Evolutionary conservation across 2,113 vertebrate genomes (phyloP), one percentile per base, ranked within the genome.

Genomic region (Arothron firmamentum): DNA sequence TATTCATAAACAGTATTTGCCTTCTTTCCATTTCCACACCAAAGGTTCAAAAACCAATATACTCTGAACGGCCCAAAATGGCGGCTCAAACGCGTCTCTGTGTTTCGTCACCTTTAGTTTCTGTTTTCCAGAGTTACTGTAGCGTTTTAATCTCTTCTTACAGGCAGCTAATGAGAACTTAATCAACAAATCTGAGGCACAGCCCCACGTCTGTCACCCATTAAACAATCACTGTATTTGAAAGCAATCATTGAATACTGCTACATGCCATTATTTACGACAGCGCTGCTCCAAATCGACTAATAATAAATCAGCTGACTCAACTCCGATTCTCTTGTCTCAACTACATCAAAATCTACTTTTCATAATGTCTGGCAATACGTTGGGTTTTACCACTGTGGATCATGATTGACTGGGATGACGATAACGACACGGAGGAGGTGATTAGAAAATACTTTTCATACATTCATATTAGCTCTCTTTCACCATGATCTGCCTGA

Each of bases 41-140:
- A 83, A 85, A 87, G 85, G 84, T 87, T 87, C 71, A 65, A 65
- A 67, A 74, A 87, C 85, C 84, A 79, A 85, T 88, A 81, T 38
- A 1, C 66, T 60, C 61, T 61, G 73, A 78, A 57, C 68, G 52
- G 63, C 60, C 68, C 3, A 16, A 43, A 19, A 62, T 62, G 65
- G 76, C 45, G 59, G 61, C 68, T 78, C 62, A 80, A 67, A 65
- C 20, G 3, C 43, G 3, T 62, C 67, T 50, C 58, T 70, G n/a
- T 47, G 50, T 56, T 65, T 62, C 64, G 62, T 69, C 72, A 56
- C 25, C 42, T 57, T 51, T 17, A 21, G 16, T 61, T 74, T 69
- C 61, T 43, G 41, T 76, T 75, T 81, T 67, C 57, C 50, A 11
- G 0, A 4, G 23, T 53, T 56, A 45, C 62, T 47, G 59, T 28